phyloP scores from a whole-genome alignment of 2,888 invertebrate genomes.

The Alloscopus bannaensis region DNA sequence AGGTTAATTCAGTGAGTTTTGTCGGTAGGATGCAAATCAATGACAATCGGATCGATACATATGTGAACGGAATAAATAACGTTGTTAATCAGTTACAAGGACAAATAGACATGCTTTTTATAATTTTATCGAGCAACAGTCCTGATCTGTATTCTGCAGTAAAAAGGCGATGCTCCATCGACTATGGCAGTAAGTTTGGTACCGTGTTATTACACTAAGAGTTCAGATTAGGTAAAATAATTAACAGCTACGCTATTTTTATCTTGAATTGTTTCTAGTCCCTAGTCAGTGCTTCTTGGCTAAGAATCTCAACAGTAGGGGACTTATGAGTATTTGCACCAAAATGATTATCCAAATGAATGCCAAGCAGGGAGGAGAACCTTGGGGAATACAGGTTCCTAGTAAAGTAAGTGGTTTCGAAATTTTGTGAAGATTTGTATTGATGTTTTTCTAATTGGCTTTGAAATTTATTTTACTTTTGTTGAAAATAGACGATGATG shows the following conservation, averaged over 20 bases:
- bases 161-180: slow-evolving; percentile 75
- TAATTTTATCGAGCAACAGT: slow-evolving; percentile 76
- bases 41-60: not conserved
- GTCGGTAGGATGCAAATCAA: slow-evolving; percentile 1
- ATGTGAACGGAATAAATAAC: slow-evolving; percentile 43
- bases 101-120: slow-evolving; percentile 76
- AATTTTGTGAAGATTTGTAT: no score
- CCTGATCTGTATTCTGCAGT: slow-evolving; percentile 78
- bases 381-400: slow-evolving; percentile 40
- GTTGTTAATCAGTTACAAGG: slow-evolving; percentile 10
- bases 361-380: slow-evolving; percentile 81
- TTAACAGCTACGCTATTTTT: no score
- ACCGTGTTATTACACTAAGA: not conserved
- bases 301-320: slow-evolving; percentile 28
- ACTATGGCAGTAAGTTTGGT: not conserved
- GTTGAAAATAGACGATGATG: slow-evolving; percentile 55
- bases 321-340: slow-evolving; percentile 76
- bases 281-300: slow-evolving; percentile 76
- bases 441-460: not conserved
- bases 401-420: slow-evolving; percentile 24
- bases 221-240: not conserved
- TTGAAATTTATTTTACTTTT: not conserved
- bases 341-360: slow-evolving; percentile 96
- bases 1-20: no score
- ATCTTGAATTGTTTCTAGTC: slow-evolving; percentile 74